A percentile compares a stretch with the other conserved stretches of the same genome.
Conservation (phyloP, 2,888 invertebrate species). For the Acronicta alni region DNA sequence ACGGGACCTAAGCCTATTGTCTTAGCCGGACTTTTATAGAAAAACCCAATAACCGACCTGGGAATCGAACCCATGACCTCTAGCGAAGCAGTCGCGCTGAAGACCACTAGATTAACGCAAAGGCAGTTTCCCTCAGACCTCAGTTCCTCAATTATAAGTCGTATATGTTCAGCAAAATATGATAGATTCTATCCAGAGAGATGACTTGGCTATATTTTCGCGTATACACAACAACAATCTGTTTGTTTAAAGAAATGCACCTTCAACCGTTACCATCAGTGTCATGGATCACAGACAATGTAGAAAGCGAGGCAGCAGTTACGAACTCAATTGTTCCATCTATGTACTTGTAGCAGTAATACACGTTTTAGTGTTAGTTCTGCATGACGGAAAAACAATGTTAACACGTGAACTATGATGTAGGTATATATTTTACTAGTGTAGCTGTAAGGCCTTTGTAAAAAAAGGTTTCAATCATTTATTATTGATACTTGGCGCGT, state of each 20-base stretch:
- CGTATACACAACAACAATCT: neutral
- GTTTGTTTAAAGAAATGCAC: constrained; percentile 18
- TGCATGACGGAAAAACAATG: constrained; percentile 2
- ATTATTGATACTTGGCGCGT: neutral
- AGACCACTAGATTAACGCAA: too few relatives aligned
- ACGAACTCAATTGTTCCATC: constrained; percentile 25
- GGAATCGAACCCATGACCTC: too few relatives aligned
- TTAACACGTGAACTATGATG: neutral
- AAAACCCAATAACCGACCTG: too few relatives aligned
- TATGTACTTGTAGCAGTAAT: constrained; percentile 8
- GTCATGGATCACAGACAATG: constrained; percentile 46
- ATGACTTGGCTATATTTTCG: too few relatives aligned
- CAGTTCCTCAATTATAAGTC: too few relatives aligned
- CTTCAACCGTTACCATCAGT: constrained; percentile 37
- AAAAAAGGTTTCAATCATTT: neutral
- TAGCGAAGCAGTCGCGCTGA: too few relatives aligned
- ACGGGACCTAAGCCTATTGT: too few relatives aligned
- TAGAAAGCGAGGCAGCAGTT: constrained; percentile 36
- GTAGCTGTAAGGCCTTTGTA: neutral
- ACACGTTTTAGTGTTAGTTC: constrained; percentile 30
- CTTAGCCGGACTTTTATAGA: too few relatives aligned
- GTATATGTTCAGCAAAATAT: too few relatives aligned
- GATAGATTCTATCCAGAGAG: too few relatives aligned
- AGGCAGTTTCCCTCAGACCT: too few relatives aligned
- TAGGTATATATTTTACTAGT: neutral